Base-by-base conservation (phyloP, 2,797 vertebrate genomes). In the Protonibea diacanthus region DNA sequence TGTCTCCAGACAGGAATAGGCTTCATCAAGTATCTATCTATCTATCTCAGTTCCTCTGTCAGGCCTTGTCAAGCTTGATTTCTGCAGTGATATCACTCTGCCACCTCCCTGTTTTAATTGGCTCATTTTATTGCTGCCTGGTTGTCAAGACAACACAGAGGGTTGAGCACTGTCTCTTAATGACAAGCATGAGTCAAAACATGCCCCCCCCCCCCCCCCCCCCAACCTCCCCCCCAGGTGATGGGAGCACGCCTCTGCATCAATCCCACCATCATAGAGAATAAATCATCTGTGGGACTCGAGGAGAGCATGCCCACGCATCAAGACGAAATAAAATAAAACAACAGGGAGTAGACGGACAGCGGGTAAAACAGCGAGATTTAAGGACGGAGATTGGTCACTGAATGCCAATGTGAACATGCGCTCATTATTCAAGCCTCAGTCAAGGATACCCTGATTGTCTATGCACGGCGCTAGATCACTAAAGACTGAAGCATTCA, bases 61-160 rank as follows among this genome's bases (percentile, higher is more conserved):
- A 77, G 57, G 33, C 55, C 64, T 70, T 23, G 82, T 88, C 83
- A 82, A 47, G 51, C 70, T 84, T 67, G 59, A 89, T 88, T 81
- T 84, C 73, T 66, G 60, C 63, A 6, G 70, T 53, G 76, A 69
- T 83, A 71, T 87, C 83, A 60, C 62, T 76, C 74, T 86, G 67
- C 83, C 85, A 80, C 71, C 73, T 78, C 75, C 1, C 0, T 20
- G 14, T 81, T 89, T 88, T 93, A 90, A 94, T 92, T 89, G 89
- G 86, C 79, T 87, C 55, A 23, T 86, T 85, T 76, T 69, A 82
- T 84, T 51, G 48, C 74, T 49, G 76, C 60, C 53, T 47, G 53
- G 91, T 94, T 91, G 90, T 91, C 91, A 88, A 69, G 92, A 90
- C 92, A 91, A 94, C 93, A 38, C 63, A 44, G 55, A 80, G 59